Base-by-base conservation (phyloP, 2,113 vertebrate species). In the Hemiprocne comata region DNA sequence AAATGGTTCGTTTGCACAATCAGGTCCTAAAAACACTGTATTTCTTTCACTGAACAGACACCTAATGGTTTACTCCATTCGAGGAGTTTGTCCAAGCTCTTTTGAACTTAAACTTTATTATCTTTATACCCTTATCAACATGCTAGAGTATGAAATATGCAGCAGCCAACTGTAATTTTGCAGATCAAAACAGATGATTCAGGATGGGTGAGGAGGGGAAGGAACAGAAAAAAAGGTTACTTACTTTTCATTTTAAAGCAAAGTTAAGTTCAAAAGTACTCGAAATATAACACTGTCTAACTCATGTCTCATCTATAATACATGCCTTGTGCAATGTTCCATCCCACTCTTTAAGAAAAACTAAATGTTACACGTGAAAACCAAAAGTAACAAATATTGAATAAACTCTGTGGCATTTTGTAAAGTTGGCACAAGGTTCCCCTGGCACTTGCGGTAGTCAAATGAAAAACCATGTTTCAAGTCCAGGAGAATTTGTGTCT, bases 391-490 rank as follows among this genome's bases (percentile, higher is more conserved):
- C 10, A 82, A 89, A 72, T 23, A 87, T 5, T 75, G 66, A 79
- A 79, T 53, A 76, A 91, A 71, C 26, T 79, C 23, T 29, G n/a
- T 46, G n/a, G 21, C 33, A 73, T 60, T 81, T 46, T 83, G 19
- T 64, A 76, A 79, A 88, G 54, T 17, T 42, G 40, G 57, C 50
- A 86, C 25, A 66, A 90, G 28, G 25, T 72, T 83, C 81, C 38
- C 21, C 72, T 81, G 61, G 82, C 17, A 93, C 42, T 28, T 91
- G 50, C 18, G 10, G 50, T 1, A 64, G 38, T 60, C 71, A 85
- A 95, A 83, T 84, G 78, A 85, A 19, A 94, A 88, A 73, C 34
- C 70, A 28, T 0, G 4, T 92, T 95, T 92, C 71, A 89, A 94
- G 67, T 17, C 40, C 61, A 81, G 62, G 31, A 77, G 40, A 19